These are phyloP conservation scores for Cheilosia scutellata DNA, from an alignment of 2,888 invertebrate genomes.

Conservation along the genomic window DNA sequence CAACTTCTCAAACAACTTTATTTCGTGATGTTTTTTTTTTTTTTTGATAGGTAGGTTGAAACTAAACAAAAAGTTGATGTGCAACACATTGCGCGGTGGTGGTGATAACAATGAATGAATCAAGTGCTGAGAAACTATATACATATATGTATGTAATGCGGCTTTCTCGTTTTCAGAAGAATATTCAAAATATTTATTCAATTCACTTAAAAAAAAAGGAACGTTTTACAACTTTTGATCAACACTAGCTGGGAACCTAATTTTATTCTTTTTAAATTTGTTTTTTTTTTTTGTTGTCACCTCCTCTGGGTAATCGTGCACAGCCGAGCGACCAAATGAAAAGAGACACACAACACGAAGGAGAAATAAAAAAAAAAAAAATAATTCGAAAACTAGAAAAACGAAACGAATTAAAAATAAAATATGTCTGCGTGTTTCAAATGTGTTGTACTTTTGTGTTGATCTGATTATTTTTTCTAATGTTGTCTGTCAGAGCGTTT, in stretches of 20 bases:
- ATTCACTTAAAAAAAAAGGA: not conserved
- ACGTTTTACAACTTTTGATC: not conserved
- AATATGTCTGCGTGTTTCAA: slow-evolving; percentile 45
- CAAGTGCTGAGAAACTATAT: not conserved
- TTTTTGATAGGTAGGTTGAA: no score
- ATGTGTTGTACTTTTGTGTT: slow-evolving; percentile 21
- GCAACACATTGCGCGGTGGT: not conserved
- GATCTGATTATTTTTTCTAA: slow-evolving; percentile 35
- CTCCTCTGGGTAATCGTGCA: slow-evolving; percentile 22
- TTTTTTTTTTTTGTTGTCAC: slow-evolving; percentile 19
- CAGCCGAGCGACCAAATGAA: slow-evolving; percentile 24
- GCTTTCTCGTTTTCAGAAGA: not conserved
- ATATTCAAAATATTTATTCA: not conserved
- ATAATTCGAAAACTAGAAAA: slow-evolving; percentile 14
- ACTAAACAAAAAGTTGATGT: slow-evolving; percentile 2
- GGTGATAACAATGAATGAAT: not conserved
- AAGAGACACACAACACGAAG: slow-evolving; percentile 41
- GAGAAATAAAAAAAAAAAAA: slow-evolving; percentile 8
- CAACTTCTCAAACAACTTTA: slow-evolving; percentile 31
- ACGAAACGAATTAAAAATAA: slow-evolving; percentile 53
- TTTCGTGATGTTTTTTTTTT: not conserved
- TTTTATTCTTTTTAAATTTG: slow-evolving; percentile 2
- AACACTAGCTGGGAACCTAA: not conserved
- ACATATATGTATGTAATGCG: not conserved
- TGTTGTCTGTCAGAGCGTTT: slow-evolving; percentile 14